Conservation (phyloP, 2,113 vertebrate genomes). For the Lutjanus erythropterus region DNA sequence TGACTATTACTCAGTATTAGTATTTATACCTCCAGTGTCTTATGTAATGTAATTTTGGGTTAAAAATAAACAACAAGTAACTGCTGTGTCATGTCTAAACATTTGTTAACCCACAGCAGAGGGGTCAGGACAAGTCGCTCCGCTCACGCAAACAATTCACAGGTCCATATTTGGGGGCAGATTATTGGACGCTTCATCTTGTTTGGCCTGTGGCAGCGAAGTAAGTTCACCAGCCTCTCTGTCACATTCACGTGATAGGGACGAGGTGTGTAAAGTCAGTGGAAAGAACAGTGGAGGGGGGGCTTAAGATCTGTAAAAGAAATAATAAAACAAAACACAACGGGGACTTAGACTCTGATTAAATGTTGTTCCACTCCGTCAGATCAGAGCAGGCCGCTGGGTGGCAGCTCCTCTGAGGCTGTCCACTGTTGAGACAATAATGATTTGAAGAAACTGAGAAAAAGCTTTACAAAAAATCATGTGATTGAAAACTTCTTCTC, state of each 20-base stretch:
- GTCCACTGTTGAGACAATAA: slow-evolving; percentile 13
- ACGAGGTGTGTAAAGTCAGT: slow-evolving; percentile 72
- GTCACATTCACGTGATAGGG: slow-evolving; percentile 58
- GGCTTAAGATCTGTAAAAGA: slow-evolving; percentile 57
- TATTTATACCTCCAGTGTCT: slow-evolving; percentile 19
- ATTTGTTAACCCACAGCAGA: slow-evolving; percentile 39
- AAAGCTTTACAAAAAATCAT: neutral
- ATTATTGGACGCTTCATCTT: slow-evolving; percentile 50
- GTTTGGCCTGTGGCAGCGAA: slow-evolving; percentile 6
- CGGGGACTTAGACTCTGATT: slow-evolving; percentile 51
- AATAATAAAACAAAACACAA: slow-evolving; percentile 36
- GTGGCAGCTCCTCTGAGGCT: slow-evolving; percentile 20
- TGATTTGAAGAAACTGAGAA: neutral
- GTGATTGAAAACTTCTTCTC: neutral
- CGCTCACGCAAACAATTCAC: slow-evolving; percentile 54
- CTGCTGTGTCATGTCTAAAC: slow-evolving; percentile 40
- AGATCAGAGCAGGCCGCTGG: slow-evolving; percentile 39
- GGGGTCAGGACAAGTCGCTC: slow-evolving; percentile 1
- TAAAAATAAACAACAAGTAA: slow-evolving; percentile 50
- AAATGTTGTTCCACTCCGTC: slow-evolving; percentile 64
- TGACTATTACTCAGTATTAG: neutral
- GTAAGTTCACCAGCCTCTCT: slow-evolving; percentile 26
- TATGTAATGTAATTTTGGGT: slow-evolving; percentile 25
- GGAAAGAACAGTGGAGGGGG: slow-evolving; percentile 70
- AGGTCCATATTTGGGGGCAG: slow-evolving; percentile 65